phyloP scores from a whole-genome alignment of 2,888 invertebrate species.

The Apotomis betuletana region DNA sequence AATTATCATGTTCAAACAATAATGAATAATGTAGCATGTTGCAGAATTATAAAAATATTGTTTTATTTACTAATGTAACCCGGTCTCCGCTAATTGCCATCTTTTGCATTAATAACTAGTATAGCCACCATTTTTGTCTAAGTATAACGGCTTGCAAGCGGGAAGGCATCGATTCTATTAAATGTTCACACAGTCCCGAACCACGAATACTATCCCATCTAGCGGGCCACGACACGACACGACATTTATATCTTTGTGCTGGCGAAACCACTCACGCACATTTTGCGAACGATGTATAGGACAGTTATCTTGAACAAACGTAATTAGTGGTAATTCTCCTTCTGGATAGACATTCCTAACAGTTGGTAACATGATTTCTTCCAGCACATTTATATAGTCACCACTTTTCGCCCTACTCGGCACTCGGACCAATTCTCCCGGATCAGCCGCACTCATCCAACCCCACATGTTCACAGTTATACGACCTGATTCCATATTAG shows the following conservation, averaged over 20 bases:
- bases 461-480: slow-evolving; percentile 6
- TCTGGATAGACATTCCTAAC: slow-evolving; percentile 41
- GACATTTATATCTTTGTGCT: slow-evolving; percentile 13
- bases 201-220: slow-evolving; percentile 15
- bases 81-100: too few relatives aligned
- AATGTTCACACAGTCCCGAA: background rate
- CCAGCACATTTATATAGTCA: slow-evolving; percentile 17
- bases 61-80: too few relatives aligned
- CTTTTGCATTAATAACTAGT: background rate
- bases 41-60: too few relatives aligned
- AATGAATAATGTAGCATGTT: too few relatives aligned
- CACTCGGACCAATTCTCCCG: too few relatives aligned
- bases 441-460: too few relatives aligned
- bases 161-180: slow-evolving; percentile 6
- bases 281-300: slow-evolving; percentile 39
- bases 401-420: too few relatives aligned
- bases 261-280: slow-evolving; percentile 31
- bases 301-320: slow-evolving; percentile 42
- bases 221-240: slow-evolving; percentile 37
- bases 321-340: slow-evolving; percentile 27
- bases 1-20: too few relatives aligned
- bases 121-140: slow-evolving; percentile 4
- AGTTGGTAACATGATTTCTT: slow-evolving; percentile 38
- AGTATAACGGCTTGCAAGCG: slow-evolving; percentile 15
- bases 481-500: too few relatives aligned